Conservation (phyloP, 2,888 invertebrate genomes). For the Seira musarum region DNA sequence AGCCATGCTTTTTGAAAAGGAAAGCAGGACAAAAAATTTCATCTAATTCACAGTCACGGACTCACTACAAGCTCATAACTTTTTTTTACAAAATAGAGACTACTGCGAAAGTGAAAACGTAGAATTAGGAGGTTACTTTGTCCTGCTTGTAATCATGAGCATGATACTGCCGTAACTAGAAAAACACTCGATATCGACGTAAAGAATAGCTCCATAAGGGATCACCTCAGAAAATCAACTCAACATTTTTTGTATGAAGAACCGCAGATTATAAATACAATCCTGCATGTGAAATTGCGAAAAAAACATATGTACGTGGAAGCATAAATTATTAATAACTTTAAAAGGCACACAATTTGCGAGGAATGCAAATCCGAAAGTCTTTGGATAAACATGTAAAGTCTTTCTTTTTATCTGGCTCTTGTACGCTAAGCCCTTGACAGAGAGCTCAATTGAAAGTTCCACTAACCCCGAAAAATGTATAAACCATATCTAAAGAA, state of each 20-base stretch:
- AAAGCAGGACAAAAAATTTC: no score
- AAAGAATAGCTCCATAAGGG: background rate
- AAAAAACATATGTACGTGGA: background rate
- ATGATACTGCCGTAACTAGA: background rate
- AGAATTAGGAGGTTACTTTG: background rate
- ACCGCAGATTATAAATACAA: background rate
- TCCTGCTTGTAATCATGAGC: background rate
- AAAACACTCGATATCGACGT: no score
- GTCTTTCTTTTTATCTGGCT: background rate
- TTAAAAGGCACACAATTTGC: slow-evolving; percentile 1
- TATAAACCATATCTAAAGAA: background rate
- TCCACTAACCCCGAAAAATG: slow-evolving; percentile 4
- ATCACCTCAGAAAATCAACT: background rate
- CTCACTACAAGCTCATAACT: no score
- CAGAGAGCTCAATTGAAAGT: background rate
- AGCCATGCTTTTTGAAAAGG: no score
- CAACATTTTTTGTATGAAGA: background rate
- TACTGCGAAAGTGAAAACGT: background rate
- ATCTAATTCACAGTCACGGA: no score
- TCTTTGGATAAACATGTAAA: background rate
- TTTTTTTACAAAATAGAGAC: no score
- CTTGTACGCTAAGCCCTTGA: background rate
- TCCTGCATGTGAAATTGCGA: background rate
- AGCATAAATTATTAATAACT: slow-evolving; percentile 6
- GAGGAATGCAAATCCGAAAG: background rate